Evolutionary conservation across 23 tunicate species (phyloP), one percentile per base, ranked within the genome.

Genomic region (Halocynthia aurantium): DNA sequence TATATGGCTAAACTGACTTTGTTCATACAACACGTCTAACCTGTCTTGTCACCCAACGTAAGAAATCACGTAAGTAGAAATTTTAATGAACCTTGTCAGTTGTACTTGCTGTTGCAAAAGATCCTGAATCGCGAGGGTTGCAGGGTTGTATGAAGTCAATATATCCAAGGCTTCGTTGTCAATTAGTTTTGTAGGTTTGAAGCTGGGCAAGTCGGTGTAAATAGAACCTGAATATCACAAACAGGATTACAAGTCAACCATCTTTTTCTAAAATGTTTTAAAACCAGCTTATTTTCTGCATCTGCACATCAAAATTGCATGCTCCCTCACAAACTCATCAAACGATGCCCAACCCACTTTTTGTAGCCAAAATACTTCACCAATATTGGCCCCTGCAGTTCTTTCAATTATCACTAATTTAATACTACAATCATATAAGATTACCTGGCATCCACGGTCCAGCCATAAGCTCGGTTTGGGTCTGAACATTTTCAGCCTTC

Each of bases 111-210:
- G 97, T 56, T 81, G 81, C 52, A 91, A 50, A 69, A 91, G 70
- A 52, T 91, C 97, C 56, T 91, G 97, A 9, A 91, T 72, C 15
- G 97, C 97, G 6, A 91, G 53, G 22, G 82, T 82, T 57, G 81
- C 97, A 56, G 97, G 97, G 6, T 88, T 85, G 31, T 85, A 85
- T 8, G 90, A 61, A 5, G 97, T 57, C 71, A 91, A 51, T n/a
- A 78, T 69, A 64, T 81, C 81, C 40, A 91, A 77, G 7, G 83
- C 81, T 81, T 85, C 90, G 55, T 85, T 77, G 60, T 61, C 66
- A 8, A 91, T 62, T 11, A 85, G 13, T 56, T 52, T 66, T 22
- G 81, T 53, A 7, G 97, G 86, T 61, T 68, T 68, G 61, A 77
- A 84, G 9, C 22, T 13, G 12, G 72, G 49, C 18, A 50, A 15